Evolutionary conservation across 2,113 vertebrate species (phyloP).

Genomic region (Oostethus manadensis): DNA sequence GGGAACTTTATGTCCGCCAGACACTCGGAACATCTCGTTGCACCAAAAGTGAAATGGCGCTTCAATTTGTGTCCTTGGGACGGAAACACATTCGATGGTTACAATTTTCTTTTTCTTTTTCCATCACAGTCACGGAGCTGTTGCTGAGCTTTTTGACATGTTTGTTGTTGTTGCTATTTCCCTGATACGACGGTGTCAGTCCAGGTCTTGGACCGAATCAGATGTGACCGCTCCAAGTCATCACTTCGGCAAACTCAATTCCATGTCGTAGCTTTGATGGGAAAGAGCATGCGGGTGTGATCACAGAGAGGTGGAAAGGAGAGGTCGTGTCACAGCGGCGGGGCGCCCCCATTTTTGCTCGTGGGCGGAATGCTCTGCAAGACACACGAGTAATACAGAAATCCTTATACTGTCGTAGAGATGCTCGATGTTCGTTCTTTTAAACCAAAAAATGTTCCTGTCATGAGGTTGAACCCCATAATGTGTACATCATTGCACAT

Average conservation of each 20-base stretch:
- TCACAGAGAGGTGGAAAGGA: too few relatives aligned
- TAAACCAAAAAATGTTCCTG: too few relatives aligned
- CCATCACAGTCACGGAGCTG: not conserved
- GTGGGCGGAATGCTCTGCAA: too few relatives aligned
- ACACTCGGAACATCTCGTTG: slow-evolving; percentile 12
- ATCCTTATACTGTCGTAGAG: too few relatives aligned
- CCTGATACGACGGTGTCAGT: not conserved
- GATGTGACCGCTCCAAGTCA: not conserved
- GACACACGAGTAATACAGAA: not conserved
- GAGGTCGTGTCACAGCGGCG: too few relatives aligned
- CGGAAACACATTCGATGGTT: slow-evolving; percentile 7
- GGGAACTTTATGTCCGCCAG: not conserved
- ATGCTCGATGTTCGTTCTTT: too few relatives aligned
- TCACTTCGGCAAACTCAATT: too few relatives aligned
- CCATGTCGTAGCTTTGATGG: too few relatives aligned
- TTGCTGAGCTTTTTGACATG: not conserved
- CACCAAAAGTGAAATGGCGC: not conserved
- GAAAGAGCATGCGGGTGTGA: too few relatives aligned
- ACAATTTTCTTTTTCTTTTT: not conserved
- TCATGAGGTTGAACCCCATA: too few relatives aligned
- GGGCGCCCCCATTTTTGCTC: too few relatives aligned
- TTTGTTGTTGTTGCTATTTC: slow-evolving; percentile 1
- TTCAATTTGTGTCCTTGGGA: slow-evolving; percentile 8
- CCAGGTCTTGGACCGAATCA: not conserved
- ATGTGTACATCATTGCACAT: too few relatives aligned